These are phyloP conservation scores for Anarsia innoxiella DNA, from an alignment of 2,888 invertebrate species.

Conservation along the genomic window DNA sequence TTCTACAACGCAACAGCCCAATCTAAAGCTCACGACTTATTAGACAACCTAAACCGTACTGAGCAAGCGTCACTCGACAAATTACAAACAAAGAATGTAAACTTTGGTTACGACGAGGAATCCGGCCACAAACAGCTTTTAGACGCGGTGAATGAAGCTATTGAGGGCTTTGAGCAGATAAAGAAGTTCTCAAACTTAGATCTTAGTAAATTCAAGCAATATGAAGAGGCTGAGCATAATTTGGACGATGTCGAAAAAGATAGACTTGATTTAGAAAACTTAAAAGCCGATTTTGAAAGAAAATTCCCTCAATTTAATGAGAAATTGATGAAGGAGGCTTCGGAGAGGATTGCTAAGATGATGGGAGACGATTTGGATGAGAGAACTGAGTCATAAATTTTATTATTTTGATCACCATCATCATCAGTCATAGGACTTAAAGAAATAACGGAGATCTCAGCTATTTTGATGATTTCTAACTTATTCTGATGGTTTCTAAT, in stretches of 20 bases:
- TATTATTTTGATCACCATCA: too few species aligned
- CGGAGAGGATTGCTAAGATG: constrained; percentile 44
- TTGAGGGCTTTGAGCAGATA: constrained; percentile 51
- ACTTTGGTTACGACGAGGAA: constrained; percentile 51
- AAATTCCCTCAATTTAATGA: constrained; percentile 56
- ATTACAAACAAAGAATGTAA: constrained; percentile 48
- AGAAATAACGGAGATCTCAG: too few species aligned
- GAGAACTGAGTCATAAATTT: too few species aligned
- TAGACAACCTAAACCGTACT: constrained; percentile 31
- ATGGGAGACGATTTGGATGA: constrained; percentile 30
- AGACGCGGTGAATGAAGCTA: constrained; percentile 57
- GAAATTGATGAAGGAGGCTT: constrained; percentile 46
- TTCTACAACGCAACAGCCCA: constrained; percentile 42
- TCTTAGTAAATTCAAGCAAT: constrained; percentile 42
- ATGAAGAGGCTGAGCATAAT: constrained; percentile 30
- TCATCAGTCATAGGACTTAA: too few species aligned
- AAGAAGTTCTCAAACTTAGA: constrained; percentile 55
- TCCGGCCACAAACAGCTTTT: constrained; percentile 53
- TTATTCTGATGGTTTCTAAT: too few species aligned
- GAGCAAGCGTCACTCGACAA: constrained; percentile 46
- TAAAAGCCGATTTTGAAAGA: constrained; percentile 44
- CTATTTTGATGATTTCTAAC: too few species aligned
- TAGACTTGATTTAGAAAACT: constrained; percentile 38
- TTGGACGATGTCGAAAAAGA: constrained; percentile 40
- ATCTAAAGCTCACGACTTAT: constrained; percentile 31